Conservation (phyloP, 2,113 vertebrate genomes). For the Eidolon helvum region DNA sequence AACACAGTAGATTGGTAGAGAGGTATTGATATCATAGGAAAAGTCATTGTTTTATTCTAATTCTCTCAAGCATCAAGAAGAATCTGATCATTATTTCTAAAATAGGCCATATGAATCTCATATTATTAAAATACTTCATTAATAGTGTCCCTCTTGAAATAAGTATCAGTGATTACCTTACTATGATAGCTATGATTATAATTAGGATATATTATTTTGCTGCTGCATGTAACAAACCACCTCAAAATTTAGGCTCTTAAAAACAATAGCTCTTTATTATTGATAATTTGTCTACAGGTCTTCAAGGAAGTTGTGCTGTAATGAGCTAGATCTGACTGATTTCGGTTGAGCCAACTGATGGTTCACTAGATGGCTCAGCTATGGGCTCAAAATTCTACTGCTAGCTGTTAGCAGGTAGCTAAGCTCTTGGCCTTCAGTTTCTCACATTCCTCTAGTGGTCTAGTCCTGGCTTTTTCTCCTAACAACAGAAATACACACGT, state of each 20-base stretch:
- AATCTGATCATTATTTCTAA: background rate
- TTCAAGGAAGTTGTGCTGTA: background rate
- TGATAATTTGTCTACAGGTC: background rate
- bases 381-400: background rate
- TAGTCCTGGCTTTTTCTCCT: background rate
- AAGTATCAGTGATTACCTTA: background rate
- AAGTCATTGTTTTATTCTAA: background rate
- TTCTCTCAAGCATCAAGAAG: background rate
- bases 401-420: background rate
- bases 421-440: background rate
- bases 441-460: background rate
- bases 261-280: background rate
- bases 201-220: background rate
- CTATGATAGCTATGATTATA: background rate
- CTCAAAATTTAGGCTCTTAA: background rate
- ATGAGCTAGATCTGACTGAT: background rate
- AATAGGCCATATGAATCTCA: background rate
- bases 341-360: background rate
- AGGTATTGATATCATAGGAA: background rate
- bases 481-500: background rate
- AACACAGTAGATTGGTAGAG: background rate
- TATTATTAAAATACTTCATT: constrained; percentile 20
- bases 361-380: background rate
- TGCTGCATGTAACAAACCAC: background rate
- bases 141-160: background rate